Evolutionary conservation across 2,888 invertebrate genomes (phyloP).

Genomic region (Agrochola litura): DNA sequence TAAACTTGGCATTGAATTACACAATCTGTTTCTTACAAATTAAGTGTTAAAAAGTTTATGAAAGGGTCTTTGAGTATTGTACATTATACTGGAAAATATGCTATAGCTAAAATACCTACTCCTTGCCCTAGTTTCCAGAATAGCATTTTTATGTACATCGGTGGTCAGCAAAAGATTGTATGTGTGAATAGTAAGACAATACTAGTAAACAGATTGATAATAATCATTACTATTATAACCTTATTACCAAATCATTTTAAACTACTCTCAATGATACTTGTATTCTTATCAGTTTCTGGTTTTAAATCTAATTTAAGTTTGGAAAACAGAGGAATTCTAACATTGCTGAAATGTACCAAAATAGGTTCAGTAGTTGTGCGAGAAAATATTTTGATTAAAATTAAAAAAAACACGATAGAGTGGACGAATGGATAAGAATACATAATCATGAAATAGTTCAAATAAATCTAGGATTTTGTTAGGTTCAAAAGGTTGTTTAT

Average conservation of each 20-base stretch:
- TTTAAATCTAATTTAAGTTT: not conserved
- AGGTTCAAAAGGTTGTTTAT: not conserved
- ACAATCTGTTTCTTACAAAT: slow-evolving; percentile 2
- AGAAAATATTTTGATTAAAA: not conserved
- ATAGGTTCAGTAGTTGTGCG: not conserved
- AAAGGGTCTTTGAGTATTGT: slow-evolving; percentile 1
- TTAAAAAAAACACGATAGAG: not conserved
- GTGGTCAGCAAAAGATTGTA: not conserved
- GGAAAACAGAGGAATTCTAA: not conserved
- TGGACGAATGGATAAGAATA: not conserved
- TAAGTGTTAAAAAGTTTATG: not conserved
- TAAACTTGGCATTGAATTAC: slow-evolving; percentile 7
- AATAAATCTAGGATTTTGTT: not conserved
- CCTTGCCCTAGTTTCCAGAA: not conserved
- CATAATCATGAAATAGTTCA: not conserved
- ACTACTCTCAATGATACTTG: not conserved
- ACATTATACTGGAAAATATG: not conserved
- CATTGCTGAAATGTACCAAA: not conserved
- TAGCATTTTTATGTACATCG: not conserved
- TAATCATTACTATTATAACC: not conserved
- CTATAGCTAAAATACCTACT: too few species aligned
- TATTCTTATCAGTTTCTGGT: slow-evolving; percentile 3
- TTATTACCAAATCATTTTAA: not conserved
- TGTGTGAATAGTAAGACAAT: not conserved
- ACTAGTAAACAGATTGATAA: not conserved